Evolutionary conservation across 2,888 invertebrate species (phyloP), one percentile per base, ranked within the genome.

Genomic region (Aporophyla nigra): DNA sequence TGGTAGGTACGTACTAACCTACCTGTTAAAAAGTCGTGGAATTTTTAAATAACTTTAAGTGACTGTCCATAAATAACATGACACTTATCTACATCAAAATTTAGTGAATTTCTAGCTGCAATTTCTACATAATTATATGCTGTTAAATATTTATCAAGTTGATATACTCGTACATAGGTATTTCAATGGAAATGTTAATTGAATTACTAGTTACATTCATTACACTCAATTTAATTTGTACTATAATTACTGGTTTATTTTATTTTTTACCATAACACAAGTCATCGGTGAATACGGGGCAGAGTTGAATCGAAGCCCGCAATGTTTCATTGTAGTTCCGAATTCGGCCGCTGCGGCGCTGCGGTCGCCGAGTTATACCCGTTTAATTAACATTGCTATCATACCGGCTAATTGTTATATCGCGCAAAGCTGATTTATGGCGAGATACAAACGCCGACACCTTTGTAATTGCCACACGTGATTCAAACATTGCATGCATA

Each of bases 321-420:
- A 63, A 67, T 74, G 80, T 74, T 74, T 68, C 70, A 80, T 79
- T 73, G 72, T 91, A 93, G 92, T 94, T 87, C 92, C 76, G 63
- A 85, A 89, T 91, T 84, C 79, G 80, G 87, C 90, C 93, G 82
- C 89, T 76, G 86, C 77, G 86, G 93, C 93, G 93, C 92, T 92
- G 90, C 88, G 86, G 88, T 91, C 90, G 90, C 86, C 89, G 90
- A 89, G 93, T 93, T 94, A 95, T 94, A 92, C 93, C 90, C 94
- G 93, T 96, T 97, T 96, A 96, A 97, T 97, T 97, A 97, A 96
- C 96, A 97, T 96, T 96, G 95, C 95, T 95, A 95, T 95, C 96
- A 95, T 96, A 94, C 95, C 96, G 92, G 93, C 96, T 96, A 97
- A 97, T 97, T 97, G 96, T 97, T 97, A 96, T 95, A 97, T 96